A percentile compares a stretch with the other conserved stretches of the same genome.
Conservation (phyloP, 2,113 vertebrate species). For the Mustela lutreola region DNA sequence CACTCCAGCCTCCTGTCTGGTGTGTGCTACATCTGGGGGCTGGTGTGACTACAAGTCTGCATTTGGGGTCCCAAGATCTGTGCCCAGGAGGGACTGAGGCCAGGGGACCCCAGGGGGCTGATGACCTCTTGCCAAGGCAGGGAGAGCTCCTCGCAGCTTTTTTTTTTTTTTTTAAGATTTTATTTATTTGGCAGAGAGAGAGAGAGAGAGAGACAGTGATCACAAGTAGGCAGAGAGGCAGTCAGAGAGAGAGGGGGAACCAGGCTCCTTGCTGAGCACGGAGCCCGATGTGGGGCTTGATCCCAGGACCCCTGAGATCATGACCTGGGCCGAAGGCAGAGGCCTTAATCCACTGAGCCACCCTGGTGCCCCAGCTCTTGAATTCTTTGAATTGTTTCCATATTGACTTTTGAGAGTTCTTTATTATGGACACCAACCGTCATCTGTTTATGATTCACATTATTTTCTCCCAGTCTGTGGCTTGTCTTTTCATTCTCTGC, state of each 20-base stretch:
- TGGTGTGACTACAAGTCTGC: neutral
- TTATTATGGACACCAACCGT: neutral
- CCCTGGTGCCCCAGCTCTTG: neutral
- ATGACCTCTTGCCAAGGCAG: neutral
- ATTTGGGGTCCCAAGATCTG: neutral
- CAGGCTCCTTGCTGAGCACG: too few species aligned
- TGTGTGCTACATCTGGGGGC: neutral
- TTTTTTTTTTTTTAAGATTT: too few species aligned
- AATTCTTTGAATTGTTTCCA: neutral
- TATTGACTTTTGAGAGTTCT: neutral
- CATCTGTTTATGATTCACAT: neutral
- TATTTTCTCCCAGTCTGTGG: neutral
- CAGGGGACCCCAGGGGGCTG: too few species aligned
- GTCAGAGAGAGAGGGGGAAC: too few species aligned
- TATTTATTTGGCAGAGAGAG: too few species aligned
- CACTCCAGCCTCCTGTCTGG: neutral
- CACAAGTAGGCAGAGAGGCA: too few species aligned
- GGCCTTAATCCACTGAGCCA: too few species aligned
- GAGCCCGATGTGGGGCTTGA: too few species aligned
- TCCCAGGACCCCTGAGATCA: too few species aligned
- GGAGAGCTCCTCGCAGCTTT: neutral
- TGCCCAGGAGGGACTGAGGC: neutral
- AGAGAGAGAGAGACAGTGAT: too few species aligned
- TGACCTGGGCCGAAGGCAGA: too few species aligned
- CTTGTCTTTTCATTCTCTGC: neutral